Percentiles rank a stretch among this genome's conserved stretches.
phyloP scores from a whole-genome alignment of 2,113 vertebrate genomes.

The Eidolon helvum region DNA sequence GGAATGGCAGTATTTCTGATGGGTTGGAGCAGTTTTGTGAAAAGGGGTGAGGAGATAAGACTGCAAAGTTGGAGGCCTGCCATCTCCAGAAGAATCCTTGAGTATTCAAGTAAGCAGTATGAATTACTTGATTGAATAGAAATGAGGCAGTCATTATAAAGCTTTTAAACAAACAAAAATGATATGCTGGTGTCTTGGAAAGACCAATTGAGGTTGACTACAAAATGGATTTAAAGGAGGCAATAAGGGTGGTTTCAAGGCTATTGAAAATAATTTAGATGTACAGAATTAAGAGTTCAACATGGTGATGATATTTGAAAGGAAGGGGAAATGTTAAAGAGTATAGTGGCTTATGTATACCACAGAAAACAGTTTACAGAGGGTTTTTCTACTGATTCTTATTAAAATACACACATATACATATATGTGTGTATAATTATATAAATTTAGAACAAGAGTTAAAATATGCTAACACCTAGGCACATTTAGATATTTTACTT shows the following conservation, averaged over 20 bases:
- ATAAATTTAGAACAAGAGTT: conserved; percentile 6
- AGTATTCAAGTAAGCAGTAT: background rate
- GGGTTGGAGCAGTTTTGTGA: background rate
- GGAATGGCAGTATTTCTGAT: background rate
- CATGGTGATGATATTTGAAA: background rate
- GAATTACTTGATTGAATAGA: background rate
- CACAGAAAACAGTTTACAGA: background rate
- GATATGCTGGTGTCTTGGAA: background rate
- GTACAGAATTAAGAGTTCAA: background rate
- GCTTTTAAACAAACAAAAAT: background rate
- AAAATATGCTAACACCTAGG: background rate
- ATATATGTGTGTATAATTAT: background rate
- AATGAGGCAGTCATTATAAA: background rate
- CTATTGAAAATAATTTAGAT: background rate
- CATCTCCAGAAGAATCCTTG: background rate
- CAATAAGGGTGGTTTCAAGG: background rate
- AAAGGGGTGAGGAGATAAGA: background rate
- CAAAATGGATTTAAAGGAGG: background rate
- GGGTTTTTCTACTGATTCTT: background rate
- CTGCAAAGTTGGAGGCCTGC: too few relatives aligned
- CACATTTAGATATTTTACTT: background rate
- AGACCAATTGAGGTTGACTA: background rate
- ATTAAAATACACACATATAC: background rate
- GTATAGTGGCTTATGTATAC: background rate
- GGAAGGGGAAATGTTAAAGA: background rate